Evolutionary conservation across 37 sponge, comb jelly and placozoan species (phyloP).

Genomic region (Agelas oroides): DNA sequence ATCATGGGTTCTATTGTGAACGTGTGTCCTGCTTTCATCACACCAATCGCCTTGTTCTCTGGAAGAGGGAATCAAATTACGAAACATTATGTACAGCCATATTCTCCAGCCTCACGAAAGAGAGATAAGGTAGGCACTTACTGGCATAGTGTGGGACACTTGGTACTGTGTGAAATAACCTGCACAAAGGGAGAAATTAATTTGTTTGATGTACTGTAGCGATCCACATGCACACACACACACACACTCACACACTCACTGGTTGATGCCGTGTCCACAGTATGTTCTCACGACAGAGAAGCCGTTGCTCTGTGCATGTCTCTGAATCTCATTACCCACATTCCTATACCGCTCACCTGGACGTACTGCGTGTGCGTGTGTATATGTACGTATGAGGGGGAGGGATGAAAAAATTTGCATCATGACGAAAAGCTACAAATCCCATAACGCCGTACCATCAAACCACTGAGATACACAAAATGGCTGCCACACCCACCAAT

Average conservation of each 20-base stretch:
- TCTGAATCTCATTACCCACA: conserved; percentile 90
- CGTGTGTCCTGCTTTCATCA: conserved; percentile 95
- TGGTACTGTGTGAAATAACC: conserved; percentile 91
- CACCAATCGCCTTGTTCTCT: conserved; percentile 96
- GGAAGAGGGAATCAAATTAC: neutral
- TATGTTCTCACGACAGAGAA: conserved; percentile 92
- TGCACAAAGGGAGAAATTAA: conserved; percentile 15
- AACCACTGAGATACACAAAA: no score
- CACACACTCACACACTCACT: conserved; percentile 43
- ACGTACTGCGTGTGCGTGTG: conserved; percentile 68
- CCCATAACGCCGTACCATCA: no score
- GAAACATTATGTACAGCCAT: neutral
- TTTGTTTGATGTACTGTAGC: no score
- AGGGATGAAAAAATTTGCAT: neutral
- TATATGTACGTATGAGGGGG: neutral
- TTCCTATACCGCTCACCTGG: conserved; percentile 90
- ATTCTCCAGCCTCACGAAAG: neutral
- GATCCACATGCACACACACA: conserved; percentile 24
- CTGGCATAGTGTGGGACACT: conserved; percentile 96
- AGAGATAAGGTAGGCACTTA: conserved; percentile 29
- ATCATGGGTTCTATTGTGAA: conserved; percentile 99
- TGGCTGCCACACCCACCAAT: no score
- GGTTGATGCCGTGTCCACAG: conserved; percentile 97
- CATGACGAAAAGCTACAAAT: no score
- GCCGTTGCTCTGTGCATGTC: conserved; percentile 78